A percentile compares a stretch with the other conserved stretches of the same genome.
These are phyloP conservation scores for Neolamprologus ventralis DNA, from an alignment of 2,113 vertebrate species.

Conservation along the genomic window DNA sequence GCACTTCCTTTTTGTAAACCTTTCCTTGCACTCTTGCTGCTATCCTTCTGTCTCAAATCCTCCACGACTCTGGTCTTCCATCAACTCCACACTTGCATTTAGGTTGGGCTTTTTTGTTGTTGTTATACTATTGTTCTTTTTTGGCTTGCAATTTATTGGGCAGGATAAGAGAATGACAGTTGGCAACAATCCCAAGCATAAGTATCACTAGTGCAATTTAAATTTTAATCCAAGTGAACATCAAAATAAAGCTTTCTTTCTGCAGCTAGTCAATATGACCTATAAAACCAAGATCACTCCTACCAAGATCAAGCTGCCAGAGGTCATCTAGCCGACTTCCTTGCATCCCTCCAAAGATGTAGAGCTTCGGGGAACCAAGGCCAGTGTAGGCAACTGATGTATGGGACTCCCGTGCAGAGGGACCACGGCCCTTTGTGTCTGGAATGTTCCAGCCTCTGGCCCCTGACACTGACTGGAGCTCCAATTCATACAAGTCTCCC, in stretches of 20 bases:
- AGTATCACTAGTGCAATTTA: background rate
- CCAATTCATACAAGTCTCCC: constrained; percentile 92
- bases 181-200: background rate
- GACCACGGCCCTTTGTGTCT: constrained; percentile 80
- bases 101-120: background rate
- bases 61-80: background rate
- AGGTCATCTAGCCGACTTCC: constrained; percentile 86
- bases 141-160: background rate
- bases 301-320: constrained; percentile 95
- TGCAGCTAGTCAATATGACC: background rate
- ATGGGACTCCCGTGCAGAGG: constrained; percentile 90
- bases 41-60: background rate
- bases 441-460: constrained; percentile 88
- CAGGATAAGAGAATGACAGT: background rate
- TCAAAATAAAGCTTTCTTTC: background rate
- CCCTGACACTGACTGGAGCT: constrained; percentile 87
- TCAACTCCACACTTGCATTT: background rate
- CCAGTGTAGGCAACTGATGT: constrained; percentile 79
- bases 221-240: background rate
- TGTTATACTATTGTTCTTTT: background rate
- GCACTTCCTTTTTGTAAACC: background rate
- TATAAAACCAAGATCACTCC: background rate
- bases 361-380: constrained; percentile 83
- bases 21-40: background rate
- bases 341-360: constrained; percentile 94